A percentile compares a stretch with the other conserved stretches of the same genome.
phyloP scores from a whole-genome alignment of 2,113 vertebrate species.

The Prunella fulvescens region DNA sequence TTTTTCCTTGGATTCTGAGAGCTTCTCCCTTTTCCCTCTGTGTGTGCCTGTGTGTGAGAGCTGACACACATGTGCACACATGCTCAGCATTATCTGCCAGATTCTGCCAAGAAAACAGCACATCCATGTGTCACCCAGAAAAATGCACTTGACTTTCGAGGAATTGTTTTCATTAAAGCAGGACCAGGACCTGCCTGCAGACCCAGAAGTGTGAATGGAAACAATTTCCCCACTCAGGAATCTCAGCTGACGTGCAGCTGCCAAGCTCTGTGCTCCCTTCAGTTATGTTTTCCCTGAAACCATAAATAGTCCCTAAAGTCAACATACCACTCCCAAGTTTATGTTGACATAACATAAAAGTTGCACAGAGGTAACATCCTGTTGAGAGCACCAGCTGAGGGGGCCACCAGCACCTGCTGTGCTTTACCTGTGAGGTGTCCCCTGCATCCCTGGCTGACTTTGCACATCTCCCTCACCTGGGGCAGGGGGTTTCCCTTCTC shows the following conservation, averaged over 20 bases:
- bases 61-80: rapidly evolving
- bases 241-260: slow-evolving; percentile 29
- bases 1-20: not conserved
- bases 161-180: not conserved
- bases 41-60: not conserved
- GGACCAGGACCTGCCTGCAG: not conserved
- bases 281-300: not conserved
- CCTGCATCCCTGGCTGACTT: not conserved
- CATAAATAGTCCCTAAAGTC: not conserved
- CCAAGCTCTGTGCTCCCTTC: not conserved
- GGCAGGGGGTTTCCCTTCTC: not conserved
- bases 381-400: not conserved
- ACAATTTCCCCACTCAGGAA: not conserved
- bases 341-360: not conserved
- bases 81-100: not conserved
- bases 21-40: not conserved
- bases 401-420: not conserved
- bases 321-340: not conserved
- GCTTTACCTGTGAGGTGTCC: not conserved
- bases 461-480: not conserved
- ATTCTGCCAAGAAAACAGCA: not conserved
- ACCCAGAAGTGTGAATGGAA: slow-evolving; percentile 6
- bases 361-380: not conserved
- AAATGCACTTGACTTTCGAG: not conserved
- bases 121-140: not conserved